Evolutionary conservation across 1,140 invertebrate genomes (phyloP), one percentile per base, ranked within the genome.

Genomic region (Drosophila mayri): DNA sequence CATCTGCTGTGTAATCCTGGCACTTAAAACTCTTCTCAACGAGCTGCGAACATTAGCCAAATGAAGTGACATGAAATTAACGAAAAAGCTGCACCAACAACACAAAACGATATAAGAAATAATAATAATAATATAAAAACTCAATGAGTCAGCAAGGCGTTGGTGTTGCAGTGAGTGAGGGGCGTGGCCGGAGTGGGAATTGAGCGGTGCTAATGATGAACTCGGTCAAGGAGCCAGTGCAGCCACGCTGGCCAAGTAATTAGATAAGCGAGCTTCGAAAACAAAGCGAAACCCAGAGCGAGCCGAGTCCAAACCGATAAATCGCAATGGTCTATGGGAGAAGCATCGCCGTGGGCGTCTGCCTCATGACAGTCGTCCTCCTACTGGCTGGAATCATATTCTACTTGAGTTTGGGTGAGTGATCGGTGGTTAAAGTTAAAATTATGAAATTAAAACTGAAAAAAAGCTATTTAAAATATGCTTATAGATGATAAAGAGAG

Each of bases 371-470:
- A 52, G 70, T 91, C 47, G 64, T 92, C 47, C 52, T 85, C 30
- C 49, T 90, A 25, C 75, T 91, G 18, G 80, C 91, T 25, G 84
- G 58, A 28, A 43, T 90, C 16, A 90, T 90, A 46, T 92, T 88
- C 49, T 92, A 91, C 49, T 66, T 92, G 20, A 92, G 91, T 63
- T 65, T 92, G 60, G 91, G 91, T 92, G 54, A 85, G 90, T 85
- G 20, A 30, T 49, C 22, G 5, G 16, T 25, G 46, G 44, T 30
- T 1, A 9, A 61, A 41, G 22, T 8, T 40, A n/a, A 37, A 22
- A 22, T 22, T 22, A 22, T 3, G 3, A 22, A 22, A 6, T 4
- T 1, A 11, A 16, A 22, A 37, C 3, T 4, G 25, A 16, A 28
- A 10, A 28, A n/a, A 28, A 1, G 10, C n/a, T 47, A 4, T 18